These are phyloP conservation scores for Cordylochernes scorpioides DNA, from an alignment of 2,888 invertebrate species.

Conservation along the genomic window DNA sequence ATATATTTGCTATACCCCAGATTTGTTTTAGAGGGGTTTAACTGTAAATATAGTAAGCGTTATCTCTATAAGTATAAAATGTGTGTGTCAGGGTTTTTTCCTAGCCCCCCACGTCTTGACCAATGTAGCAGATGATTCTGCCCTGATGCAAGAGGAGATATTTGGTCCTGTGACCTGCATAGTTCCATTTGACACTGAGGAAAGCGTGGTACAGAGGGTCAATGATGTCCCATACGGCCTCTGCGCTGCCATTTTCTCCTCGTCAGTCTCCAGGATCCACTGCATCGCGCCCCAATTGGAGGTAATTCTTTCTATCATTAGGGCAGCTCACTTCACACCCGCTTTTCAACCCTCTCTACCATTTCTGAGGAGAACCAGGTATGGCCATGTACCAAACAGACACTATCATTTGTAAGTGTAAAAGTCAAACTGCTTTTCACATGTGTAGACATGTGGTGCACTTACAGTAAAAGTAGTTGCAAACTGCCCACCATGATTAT, in stretches of 20 bases:
- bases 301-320: constrained; percentile 16
- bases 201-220: constrained; percentile 24
- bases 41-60: too few species aligned
- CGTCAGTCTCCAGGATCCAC: constrained; percentile 23
- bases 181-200: constrained; percentile 22
- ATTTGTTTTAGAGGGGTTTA: too few species aligned
- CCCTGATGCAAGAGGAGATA: constrained; percentile 29
- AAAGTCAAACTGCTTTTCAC: too few species aligned
- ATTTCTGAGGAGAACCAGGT: too few species aligned
- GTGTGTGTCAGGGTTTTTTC: constrained; percentile 27
- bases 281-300: constrained; percentile 25
- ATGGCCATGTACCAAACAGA: background rate
- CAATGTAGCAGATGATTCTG: constrained; percentile 21
- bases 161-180: constrained; percentile 30
- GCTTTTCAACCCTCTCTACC: background rate
- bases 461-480: too few species aligned
- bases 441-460: too few species aligned
- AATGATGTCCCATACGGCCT: constrained; percentile 27
- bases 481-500: too few species aligned
- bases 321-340: background rate
- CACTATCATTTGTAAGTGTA: too few species aligned
- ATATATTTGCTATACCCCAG: too few species aligned
- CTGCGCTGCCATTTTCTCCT: constrained; percentile 27
- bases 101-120: constrained; percentile 26
- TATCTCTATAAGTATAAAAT: too few species aligned